Evolutionary conservation across 2,888 invertebrate genomes (phyloP).

Genomic region (Perithous albicinctus): DNA sequence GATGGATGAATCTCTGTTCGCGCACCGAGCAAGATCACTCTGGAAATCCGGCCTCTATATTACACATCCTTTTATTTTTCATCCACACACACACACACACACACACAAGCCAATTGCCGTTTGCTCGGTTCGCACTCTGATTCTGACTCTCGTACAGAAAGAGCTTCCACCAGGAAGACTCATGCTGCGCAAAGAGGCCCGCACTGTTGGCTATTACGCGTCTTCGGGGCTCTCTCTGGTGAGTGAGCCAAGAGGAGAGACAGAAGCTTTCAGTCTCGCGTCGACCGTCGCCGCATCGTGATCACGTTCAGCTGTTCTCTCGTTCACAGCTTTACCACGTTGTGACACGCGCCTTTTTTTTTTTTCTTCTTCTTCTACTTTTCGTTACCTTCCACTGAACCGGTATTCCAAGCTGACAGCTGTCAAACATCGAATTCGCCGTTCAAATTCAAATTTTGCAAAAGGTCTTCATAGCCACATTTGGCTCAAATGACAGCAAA

Average conservation of each 20-base stretch:
- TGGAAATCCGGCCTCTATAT: background rate
- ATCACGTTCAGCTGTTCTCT: background rate
- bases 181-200: slow-evolving; percentile 60
- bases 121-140: slow-evolving; percentile 19
- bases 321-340: slow-evolving; percentile 18
- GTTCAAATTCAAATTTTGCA: background rate
- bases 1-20: background rate
- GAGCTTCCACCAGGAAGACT: too few species aligned
- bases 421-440: background rate
- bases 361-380: too few species aligned
- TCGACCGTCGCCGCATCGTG: slow-evolving; percentile 72
- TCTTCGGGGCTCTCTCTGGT: slow-evolving; percentile 37
- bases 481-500: too few species aligned
- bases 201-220: slow-evolving; percentile 39
- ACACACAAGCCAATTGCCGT: background rate
- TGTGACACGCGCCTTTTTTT: slow-evolving; percentile 71
- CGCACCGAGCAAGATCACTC: background rate
- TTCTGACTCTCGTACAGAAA: background rate
- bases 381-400: too few species aligned
- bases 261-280: slow-evolving; percentile 71
- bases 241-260: too few species aligned
- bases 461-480: too few species aligned
- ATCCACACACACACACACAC: too few species aligned
- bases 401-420: slow-evolving; percentile 16
- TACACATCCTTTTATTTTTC: background rate